These are phyloP conservation scores for Aspidapion aeneum DNA, from an alignment of 2,888 invertebrate species.

Conservation along the genomic window DNA sequence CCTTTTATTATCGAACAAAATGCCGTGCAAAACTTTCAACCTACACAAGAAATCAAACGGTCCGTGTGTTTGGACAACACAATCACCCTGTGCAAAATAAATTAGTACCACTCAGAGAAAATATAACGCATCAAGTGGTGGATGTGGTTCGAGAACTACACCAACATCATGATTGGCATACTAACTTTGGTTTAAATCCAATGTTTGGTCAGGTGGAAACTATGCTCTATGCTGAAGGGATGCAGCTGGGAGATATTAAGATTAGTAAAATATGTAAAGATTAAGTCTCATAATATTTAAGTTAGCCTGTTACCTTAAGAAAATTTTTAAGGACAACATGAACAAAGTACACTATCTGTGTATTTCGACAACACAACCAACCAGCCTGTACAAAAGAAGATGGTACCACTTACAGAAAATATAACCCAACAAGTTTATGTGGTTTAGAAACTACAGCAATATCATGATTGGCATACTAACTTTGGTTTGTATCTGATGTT, in stretches of 20 bases:
- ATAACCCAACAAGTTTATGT: too few relatives aligned
- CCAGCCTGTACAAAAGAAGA: too few relatives aligned
- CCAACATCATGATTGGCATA: background rate
- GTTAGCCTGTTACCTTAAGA: too few relatives aligned
- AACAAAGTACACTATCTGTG: too few relatives aligned
- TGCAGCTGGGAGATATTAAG: background rate
- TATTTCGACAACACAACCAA: too few relatives aligned
- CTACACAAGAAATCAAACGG: slow-evolving; percentile 15
- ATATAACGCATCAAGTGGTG: slow-evolving; percentile 14
- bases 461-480: too few relatives aligned
- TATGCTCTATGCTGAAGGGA: background rate
- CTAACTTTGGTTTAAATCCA: background rate
- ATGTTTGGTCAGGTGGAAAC: background rate
- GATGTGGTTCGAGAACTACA: slow-evolving; percentile 10
- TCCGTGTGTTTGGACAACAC: slow-evolving; percentile 27
- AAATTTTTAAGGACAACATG: too few relatives aligned
- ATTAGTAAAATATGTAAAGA: background rate
- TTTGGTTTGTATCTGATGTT: too few relatives aligned
- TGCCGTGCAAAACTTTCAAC: slow-evolving; percentile 29
- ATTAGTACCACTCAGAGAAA: slow-evolving; percentile 13
- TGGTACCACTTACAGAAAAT: too few relatives aligned
- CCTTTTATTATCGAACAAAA: slow-evolving; percentile 28
- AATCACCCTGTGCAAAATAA: slow-evolving; percentile 25
- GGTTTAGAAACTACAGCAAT: too few relatives aligned
- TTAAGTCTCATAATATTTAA: too few relatives aligned